These are phyloP conservation scores for Homarus americanus DNA, from an alignment of 1,140 invertebrate species.

Conservation along the genomic window DNA sequence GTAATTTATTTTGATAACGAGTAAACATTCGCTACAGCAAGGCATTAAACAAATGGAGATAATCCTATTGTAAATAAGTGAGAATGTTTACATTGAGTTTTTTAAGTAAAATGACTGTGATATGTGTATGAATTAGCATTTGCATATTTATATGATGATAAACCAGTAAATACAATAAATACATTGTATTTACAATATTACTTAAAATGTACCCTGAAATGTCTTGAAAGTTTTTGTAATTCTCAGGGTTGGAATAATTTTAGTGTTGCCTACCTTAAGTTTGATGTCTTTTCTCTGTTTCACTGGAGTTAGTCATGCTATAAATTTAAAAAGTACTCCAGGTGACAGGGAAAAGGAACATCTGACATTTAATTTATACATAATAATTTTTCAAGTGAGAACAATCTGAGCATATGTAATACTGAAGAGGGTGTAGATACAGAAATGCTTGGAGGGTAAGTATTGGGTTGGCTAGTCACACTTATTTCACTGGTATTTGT, in stretches of 20 bases:
- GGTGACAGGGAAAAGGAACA: not conserved
- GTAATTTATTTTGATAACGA: slow-evolving; percentile 47
- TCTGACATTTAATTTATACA: not conserved
- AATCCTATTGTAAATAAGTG: not conserved
- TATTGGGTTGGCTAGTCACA: not conserved
- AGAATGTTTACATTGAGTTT: slow-evolving; percentile 42
- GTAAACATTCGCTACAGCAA: slow-evolving; percentile 22
- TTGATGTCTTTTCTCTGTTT: not conserved
- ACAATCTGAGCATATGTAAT: not conserved
- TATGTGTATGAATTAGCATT: slow-evolving; percentile 59
- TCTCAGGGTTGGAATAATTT: slow-evolving; percentile 35
- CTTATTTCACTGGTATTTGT: not conserved
- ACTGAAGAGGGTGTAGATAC: not conserved
- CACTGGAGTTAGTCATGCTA: not conserved
- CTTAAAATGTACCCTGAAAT: slow-evolving; percentile 12
- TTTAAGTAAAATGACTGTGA: slow-evolving; percentile 57
- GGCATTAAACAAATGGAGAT: slow-evolving; percentile 18
- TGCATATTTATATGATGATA: slow-evolving; percentile 50
- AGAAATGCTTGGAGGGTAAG: not conserved
- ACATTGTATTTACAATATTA: slow-evolving; percentile 22
- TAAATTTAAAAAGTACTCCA: not conserved
- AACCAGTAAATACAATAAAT: slow-evolving; percentile 10
- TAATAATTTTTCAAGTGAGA: not conserved
- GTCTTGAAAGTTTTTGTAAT: slow-evolving; percentile 7
- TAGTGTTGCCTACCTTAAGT: not conserved